Conservation (phyloP, 92 coral and sea anemone genomes). For the Porites cylindrica region DNA sequence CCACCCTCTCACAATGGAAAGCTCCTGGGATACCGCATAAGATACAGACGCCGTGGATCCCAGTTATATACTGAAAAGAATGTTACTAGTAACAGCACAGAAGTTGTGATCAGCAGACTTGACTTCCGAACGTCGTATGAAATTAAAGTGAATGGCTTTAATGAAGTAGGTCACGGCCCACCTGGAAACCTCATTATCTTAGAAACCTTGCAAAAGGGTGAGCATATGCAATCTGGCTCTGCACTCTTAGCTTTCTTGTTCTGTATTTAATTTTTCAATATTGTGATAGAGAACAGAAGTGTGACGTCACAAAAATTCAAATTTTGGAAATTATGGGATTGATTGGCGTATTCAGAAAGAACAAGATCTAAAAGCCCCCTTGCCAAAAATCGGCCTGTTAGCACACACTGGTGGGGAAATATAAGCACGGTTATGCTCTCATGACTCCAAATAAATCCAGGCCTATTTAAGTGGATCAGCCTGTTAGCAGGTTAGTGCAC, state of each 20-base stretch:
- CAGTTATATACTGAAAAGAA: neutral
- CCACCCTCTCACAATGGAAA: neutral
- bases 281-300: neutral
- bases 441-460: too few species aligned
- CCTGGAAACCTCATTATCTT: neutral
- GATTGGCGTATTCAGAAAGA: too few species aligned
- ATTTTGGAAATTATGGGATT: too few species aligned
- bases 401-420: too few species aligned
- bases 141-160: conserved; percentile 20
- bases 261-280: too few species aligned
- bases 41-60: conserved; percentile 9
- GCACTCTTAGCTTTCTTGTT: too few species aligned
- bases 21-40: neutral
- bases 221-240: neutral
- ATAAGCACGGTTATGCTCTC: too few species aligned
- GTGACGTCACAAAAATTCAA: too few species aligned
- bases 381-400: too few species aligned
- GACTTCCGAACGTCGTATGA: neutral
- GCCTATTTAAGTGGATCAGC: too few species aligned
- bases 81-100: neutral
- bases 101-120: neutral
- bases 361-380: too few species aligned
- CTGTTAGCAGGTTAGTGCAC: too few species aligned
- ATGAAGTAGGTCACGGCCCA: conserved; percentile 3
- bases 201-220: neutral